Base-by-base conservation (phyloP, 2,888 invertebrate species). In the Clepsis dumicolana region DNA sequence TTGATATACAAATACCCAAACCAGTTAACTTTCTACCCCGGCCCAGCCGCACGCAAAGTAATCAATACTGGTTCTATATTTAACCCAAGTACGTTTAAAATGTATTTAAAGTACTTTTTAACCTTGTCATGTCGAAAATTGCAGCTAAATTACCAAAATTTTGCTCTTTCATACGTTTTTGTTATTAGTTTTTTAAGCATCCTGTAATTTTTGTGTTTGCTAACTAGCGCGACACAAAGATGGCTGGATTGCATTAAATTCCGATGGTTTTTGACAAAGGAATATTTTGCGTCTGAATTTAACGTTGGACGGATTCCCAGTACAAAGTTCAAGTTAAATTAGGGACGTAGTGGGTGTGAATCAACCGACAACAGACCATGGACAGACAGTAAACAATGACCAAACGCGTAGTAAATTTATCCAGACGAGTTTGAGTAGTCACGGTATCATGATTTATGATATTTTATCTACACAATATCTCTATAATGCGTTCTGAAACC, bases 31-130 rank as follows among this genome's bases (percentile, higher is more conserved):
- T 63, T 63, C 67, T 67, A 67, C 62, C 29, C 41, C 50, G 8
- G 56, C 24, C 66, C 50, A 10, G 56, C 24, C 66, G 62, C 56
- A 62, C 56, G 67, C 56, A 29, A 67, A 56, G 54, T 48, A 66
- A 67, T 67, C 67, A 56, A 67, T 63, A 67, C 67, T 63, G 56
- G 62, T 57, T 67, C 62, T 62, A 67, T 57, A 67, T 67, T 62
- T 63, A 67, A 57, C 48, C 25, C 29, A 29, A 62, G 66, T 56
- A 56, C 44, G 35, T 66, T 56, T 62, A 56, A 48, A 32, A 62
- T 48, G 62, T 38, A 57, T 61, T 44, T 56, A 54, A 53, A 35
- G 65, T 54, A 18, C 41, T 57, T 62, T 56, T 41, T 29, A 32
- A 44, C 56, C 32, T 67, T 62, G 54, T 32, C 61, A 60, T 27